These are phyloP conservation scores for Anomalospiza imberbis DNA, from an alignment of 2,797 vertebrate species.

Conservation along the genomic window DNA sequence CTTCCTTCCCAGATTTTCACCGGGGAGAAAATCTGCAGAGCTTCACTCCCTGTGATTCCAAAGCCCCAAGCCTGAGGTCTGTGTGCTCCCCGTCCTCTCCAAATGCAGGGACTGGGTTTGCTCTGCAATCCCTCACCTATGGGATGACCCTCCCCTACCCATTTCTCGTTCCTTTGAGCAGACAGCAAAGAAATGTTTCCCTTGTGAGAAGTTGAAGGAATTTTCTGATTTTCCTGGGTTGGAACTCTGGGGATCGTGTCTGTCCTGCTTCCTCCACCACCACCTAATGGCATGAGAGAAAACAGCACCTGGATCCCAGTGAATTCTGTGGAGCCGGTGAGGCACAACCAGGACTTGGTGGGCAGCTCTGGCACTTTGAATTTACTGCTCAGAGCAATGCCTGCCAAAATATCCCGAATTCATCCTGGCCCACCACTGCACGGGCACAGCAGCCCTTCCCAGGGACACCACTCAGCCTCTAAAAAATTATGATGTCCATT, in stretches of 20 bases:
- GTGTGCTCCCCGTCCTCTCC: background rate
- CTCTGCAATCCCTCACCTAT: accelerated
- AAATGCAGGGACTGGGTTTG: background rate
- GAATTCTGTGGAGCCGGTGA: accelerated
- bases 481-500: background rate
- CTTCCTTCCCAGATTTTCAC: background rate
- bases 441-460: background rate
- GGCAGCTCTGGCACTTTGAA: accelerated
- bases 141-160: background rate
- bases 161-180: background rate
- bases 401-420: background rate
- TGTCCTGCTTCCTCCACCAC: background rate
- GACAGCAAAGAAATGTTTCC: background rate
- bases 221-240: background rate
- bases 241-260: background rate
- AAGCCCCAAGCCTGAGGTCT: background rate
- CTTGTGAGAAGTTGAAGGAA: background rate
- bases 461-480: too few relatives aligned
- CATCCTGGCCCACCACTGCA: background rate
- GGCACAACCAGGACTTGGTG: accelerated
- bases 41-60: background rate
- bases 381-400: background rate
- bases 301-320: background rate
- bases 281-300: background rate
- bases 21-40: background rate